Base-by-base conservation (phyloP, 30 jellyfish, hydroid and myxozoan species). In the Aurelia coerulea region DNA sequence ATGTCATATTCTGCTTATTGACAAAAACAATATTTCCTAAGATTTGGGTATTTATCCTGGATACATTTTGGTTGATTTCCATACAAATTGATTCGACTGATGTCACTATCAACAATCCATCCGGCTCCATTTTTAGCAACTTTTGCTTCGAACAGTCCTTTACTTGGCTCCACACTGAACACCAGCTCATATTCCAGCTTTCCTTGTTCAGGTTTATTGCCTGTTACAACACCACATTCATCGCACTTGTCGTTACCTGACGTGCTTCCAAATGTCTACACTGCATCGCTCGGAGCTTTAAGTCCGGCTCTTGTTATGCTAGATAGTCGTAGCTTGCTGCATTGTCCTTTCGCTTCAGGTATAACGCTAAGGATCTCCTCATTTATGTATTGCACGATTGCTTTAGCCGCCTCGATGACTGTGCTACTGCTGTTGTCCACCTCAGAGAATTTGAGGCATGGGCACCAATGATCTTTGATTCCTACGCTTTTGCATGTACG, bases 401-500 rank as follows among this genome's bases (percentile, higher is more conserved):
- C 85, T 59, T 76, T n/a, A 4, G 95, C 94, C 3, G 81, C 81
- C 10, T 64, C 77, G 10, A n/a, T 10, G 23, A 88, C 92, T 15
- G 3, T 58, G 32, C 12, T 77, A 18, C 46, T 88, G 17, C 39
- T 83, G 4, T 42, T 53, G 18, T 70, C 58, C 34, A 80, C 90
- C 17, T 19, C 68, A 16, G 88, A 64, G 62, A 51, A 86, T 10
- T 74, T 65, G 62, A 88, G 70, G 72, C 98, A 92, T 7, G 97
- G 97, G 67, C 98, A 92, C 97, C 97, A 92, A 42, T 86, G 89
- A 4, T 82, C 96, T 19, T 88, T 49, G 53, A 92, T 70, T 15
- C 97, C 98, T 11, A 96, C 86, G 29, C 83, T 58, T 11, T 35
- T 79, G 54, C 98, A 92, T 1, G 96, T 88, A 14, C 98, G 83